Base-by-base conservation (phyloP, 2,797 vertebrate genomes). In the Cirrhinus molitorella region DNA sequence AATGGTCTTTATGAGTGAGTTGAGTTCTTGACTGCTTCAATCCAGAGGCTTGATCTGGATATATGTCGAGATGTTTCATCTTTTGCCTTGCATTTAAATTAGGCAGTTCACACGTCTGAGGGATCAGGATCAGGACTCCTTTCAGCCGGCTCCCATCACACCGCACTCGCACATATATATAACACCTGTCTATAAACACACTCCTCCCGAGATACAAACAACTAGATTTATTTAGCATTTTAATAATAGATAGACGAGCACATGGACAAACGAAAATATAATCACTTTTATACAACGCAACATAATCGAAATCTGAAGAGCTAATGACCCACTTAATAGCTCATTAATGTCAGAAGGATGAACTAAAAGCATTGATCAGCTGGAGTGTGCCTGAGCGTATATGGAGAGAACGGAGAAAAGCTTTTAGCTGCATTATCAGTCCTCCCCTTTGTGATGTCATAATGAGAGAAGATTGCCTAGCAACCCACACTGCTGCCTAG, bases 381-480 rank as follows among this genome's bases (percentile, higher is more conserved):
- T 59, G 23, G 31, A 76, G 73, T 49, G 45, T 53, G 45, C 43
- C 65, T 31, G 73, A 40, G 43, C 16, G 19, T 65, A 71, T 59
- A 51, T 61, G 57, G n/a, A 55, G 43, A 66, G 25, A 63, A n/a
- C 16, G 31, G 25, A 71, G 76, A 79, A 59, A 76, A 57, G 67
- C 75, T 63, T 57, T 43, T 70, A 72, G 67, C 71, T 14, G 53
- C 45, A 59, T 79, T 79, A 80, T 80, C 85, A 77, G 59, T 71
- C 77, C 71, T 31, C 47, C 75, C 75, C 70, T 80, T 80, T 83
- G 71, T 75, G 73, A 80, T 86, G 82, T 83, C 82, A 83, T 78
- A 83, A 83, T 83, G 55, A 83, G 53, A 83, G 40, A 63, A 78
- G 74, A 83, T 83, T 78, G 75, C 82, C 75, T 83, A 83, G 82